Conservation (phyloP, 2,888 invertebrate species). For the Ligdia adustata region DNA sequence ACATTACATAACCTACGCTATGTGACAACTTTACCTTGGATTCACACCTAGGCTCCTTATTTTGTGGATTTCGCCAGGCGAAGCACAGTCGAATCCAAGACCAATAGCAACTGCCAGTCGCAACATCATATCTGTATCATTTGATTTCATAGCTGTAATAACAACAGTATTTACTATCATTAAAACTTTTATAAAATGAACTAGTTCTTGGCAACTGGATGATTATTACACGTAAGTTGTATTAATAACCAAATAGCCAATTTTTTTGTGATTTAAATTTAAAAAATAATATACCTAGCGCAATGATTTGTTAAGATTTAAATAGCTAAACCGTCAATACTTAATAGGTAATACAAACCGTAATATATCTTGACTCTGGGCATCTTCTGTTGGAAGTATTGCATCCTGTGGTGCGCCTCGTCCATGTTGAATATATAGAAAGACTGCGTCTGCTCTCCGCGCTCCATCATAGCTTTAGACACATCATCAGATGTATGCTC, state of each 20-base stretch:
- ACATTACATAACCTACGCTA: too few relatives aligned
- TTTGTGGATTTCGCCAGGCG: constrained; percentile 51
- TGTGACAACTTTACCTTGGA: constrained; percentile 38
- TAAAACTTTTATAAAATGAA: too few relatives aligned
- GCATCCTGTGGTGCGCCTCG: constrained; percentile 43
- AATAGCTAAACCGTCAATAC: too few relatives aligned
- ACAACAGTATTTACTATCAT: too few relatives aligned
- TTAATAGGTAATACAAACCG: constrained; percentile 47
- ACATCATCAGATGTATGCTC: constrained; percentile 39
- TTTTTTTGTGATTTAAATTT: too few relatives aligned
- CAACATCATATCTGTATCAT: constrained; percentile 46
- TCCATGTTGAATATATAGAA: constrained; percentile 52
- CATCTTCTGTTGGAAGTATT: constrained; percentile 45
- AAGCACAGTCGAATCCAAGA: constrained; percentile 53
- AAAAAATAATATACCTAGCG: too few relatives aligned
- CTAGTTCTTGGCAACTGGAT: too few relatives aligned
- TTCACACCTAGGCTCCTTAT: constrained; percentile 41
- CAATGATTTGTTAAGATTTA: too few relatives aligned
- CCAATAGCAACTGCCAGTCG: constrained; percentile 44
- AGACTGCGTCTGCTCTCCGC: constrained; percentile 46
- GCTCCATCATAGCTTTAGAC: constrained; percentile 44
- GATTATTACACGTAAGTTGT: too few relatives aligned
- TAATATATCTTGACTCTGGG: constrained; percentile 52
- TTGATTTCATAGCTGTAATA: constrained; percentile 55
- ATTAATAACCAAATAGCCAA: too few relatives aligned